Conservation (phyloP, 2,113 vertebrate species). For the Ptyas mucosa region DNA sequence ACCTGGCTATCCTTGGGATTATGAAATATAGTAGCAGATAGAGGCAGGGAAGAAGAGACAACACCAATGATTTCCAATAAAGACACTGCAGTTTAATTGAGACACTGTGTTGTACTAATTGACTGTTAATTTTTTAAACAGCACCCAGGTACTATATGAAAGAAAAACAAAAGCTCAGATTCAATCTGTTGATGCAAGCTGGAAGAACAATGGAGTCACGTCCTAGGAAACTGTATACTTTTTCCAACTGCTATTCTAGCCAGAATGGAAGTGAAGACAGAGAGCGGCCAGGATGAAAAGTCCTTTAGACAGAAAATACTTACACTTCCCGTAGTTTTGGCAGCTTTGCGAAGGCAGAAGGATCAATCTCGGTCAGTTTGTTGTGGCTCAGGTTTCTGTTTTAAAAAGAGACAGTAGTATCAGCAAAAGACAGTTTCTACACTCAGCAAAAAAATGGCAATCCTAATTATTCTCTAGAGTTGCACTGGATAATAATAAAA, state of each 20-base stretch:
- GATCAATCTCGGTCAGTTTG: constrained; percentile 80
- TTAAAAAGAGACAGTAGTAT: constrained; percentile 53
- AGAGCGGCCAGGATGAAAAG: neutral
- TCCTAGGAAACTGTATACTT: constrained; percentile 22
- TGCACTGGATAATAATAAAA: neutral
- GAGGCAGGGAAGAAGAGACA: neutral
- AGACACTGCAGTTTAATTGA: constrained; percentile 8
- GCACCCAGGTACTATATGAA: neutral
- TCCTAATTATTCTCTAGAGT: constrained; percentile 41
- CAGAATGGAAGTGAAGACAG: neutral
- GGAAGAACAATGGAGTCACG: constrained; percentile 1
- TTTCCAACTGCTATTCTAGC: constrained; percentile 31
- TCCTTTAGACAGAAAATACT: constrained; percentile 69
- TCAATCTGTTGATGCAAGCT: neutral
- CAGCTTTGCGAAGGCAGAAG: constrained; percentile 79
- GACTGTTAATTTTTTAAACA: constrained; percentile 19
- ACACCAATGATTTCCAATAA: constrained; percentile 49
- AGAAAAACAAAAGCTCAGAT: constrained; percentile 1
- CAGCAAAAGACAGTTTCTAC: constrained; percentile 34
- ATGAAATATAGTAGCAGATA: constrained; percentile 13
- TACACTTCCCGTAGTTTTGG: constrained; percentile 88
- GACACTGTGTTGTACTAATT: constrained; percentile 46
- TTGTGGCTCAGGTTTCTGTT: constrained; percentile 93
- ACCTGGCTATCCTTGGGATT: constrained; percentile 25
- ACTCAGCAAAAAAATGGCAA: constrained; percentile 40